Conservation (phyloP, 2,888 invertebrate genomes). For the Drosophila sordidula region DNA sequence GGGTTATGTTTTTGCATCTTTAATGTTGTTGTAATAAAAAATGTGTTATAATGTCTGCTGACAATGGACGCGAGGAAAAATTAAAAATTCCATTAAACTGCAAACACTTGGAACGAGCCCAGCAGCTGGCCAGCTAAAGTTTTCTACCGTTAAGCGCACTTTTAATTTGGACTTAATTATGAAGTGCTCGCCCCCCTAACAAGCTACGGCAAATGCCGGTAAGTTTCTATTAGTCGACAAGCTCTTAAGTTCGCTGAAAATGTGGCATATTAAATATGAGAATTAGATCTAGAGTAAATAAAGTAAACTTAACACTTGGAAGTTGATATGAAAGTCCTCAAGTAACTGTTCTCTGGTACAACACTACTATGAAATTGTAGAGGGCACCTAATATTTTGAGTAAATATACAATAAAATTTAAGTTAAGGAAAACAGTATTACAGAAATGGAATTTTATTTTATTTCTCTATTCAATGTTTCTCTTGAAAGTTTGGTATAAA, state of each 20-base stretch:
- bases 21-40: constrained; percentile 52
- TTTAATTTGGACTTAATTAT: constrained; percentile 67
- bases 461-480: too few species aligned
- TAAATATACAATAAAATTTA: too few species aligned
- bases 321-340: neutral
- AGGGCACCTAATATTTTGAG: too few species aligned
- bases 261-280: neutral
- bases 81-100: constrained; percentile 78
- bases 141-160: constrained; percentile 32
- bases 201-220: constrained; percentile 21
- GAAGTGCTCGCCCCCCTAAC: constrained; percentile 14
- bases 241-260: constrained; percentile 39
- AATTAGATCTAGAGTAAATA: neutral
- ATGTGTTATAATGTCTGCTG: constrained; percentile 51
- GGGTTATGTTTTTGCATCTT: constrained; percentile 49
- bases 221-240: constrained; percentile 64
- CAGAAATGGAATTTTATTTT: too few species aligned
- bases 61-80: constrained; percentile 37
- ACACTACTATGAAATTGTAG: too few species aligned
- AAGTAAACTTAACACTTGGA: neutral
- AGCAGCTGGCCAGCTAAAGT: constrained; percentile 31
- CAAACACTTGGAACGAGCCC: constrained; percentile 52
- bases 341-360: too few species aligned
- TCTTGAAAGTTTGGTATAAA: too few species aligned
- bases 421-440: too few species aligned